Percentiles rank a stretch among this genome's conserved stretches.
These are phyloP conservation scores for Zaprionus vittiger DNA, from an alignment of 1,140 invertebrate species.

Conservation along the genomic window DNA sequence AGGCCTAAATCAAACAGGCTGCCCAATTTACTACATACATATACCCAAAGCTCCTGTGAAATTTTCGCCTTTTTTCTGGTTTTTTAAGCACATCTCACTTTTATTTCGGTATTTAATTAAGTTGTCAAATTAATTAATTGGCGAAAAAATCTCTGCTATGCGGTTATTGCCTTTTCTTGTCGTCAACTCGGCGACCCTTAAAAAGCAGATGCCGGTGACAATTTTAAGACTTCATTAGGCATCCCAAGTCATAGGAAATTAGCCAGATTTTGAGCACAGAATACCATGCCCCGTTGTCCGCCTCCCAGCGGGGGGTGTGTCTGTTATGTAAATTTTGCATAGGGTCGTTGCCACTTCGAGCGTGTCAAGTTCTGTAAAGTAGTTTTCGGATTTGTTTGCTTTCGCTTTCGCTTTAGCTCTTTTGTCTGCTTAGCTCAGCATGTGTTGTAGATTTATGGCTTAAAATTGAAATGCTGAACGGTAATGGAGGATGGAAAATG, in stretches of 20 bases:
- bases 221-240: constrained; percentile 52
- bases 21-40: background rate
- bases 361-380: constrained; percentile 53
- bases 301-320: background rate
- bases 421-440: constrained; percentile 37
- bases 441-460: constrained; percentile 71
- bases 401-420: constrained; percentile 7
- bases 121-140: constrained; percentile 21
- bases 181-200: constrained; percentile 8
- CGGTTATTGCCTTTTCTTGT: background rate
- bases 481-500: constrained; percentile 23
- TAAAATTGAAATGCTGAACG: constrained; percentile 43
- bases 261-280: constrained; percentile 34
- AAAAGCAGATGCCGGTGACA: constrained; percentile 37
- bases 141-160: background rate
- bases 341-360: constrained; percentile 15
- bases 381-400: constrained; percentile 51
- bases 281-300: constrained; percentile 6
- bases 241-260: constrained; percentile 54
- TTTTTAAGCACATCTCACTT: background rate
- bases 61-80: background rate
- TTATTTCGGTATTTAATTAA: constrained; percentile 16
- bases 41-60: background rate
- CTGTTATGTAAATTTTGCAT: constrained; percentile 54
- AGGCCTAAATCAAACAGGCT: background rate